Evolutionary conservation across 2,888 invertebrate genomes (phyloP), one percentile per base, ranked within the genome.

Genomic region (Slavum lentiscoides): DNA sequence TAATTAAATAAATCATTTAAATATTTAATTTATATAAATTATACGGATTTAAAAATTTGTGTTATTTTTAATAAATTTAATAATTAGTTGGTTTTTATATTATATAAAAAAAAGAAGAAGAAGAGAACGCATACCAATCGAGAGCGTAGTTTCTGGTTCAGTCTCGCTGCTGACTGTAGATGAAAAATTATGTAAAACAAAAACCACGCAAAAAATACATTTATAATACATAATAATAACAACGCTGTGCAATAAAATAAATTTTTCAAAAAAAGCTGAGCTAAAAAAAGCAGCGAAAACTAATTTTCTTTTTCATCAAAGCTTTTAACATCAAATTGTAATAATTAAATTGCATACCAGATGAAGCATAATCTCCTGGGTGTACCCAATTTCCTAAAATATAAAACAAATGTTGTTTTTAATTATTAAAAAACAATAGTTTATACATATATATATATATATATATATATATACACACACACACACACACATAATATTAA

Each of bases 311-410:
- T 61, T 55, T 21, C 55, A 58, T 49, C 82, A 81, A 82, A 84
- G 83, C 53, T 68, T 61, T 49, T 61, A 82, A 73, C 13, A 49
- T 49, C 13, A 49, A 49, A 49, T 49, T 49, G 49, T 43, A 76
- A 82, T 62, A 83, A 74, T 83, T 82, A 82, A 82, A 58, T 83
- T 85, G 87, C 89, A 87, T 91, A 98, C 98, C 98, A 89, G 98
- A 97, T 84, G 97, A 97, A 83, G 98, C 97, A 88, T 97, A 98
- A 89, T 98, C 98, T 86, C 97, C 98, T 84, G 98, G 98, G 89
- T 98, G 97, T 84, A 98, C 98, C 94, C 95, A 95, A 88, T 95
- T 95, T 86, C 97, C 97, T 94, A 88, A 83, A 82, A 82, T 55
- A 74, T 49, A 68, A 69, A 83, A 82, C 82, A 43, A 64, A 76